Conservation (phyloP, 2,797 vertebrate species). For the Karalla daura region DNA sequence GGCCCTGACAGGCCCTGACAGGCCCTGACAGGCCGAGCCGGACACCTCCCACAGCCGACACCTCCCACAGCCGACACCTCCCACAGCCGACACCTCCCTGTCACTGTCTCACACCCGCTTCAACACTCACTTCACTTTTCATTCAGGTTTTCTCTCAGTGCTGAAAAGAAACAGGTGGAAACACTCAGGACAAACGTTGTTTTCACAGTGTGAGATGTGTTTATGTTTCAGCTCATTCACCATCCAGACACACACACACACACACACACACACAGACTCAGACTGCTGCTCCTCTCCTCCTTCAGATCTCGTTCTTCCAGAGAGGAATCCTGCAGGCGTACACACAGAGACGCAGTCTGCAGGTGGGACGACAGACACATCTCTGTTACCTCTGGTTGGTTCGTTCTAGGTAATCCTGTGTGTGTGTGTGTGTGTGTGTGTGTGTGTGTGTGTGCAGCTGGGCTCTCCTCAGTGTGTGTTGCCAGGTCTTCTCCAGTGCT, state of each 20-base stretch:
- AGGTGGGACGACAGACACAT: conserved; percentile 76
- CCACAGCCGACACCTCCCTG: too few species aligned
- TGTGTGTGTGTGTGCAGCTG: conserved; percentile 58
- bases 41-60: too few species aligned
- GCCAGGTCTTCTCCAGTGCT: conserved; percentile 86
- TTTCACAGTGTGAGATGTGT: too few species aligned
- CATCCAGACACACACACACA: conserved; percentile 37
- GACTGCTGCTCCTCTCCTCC: neutral
- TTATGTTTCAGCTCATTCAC: too few species aligned
- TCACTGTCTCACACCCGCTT: too few species aligned
- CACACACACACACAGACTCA: conserved; percentile 10
- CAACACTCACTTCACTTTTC: too few species aligned
- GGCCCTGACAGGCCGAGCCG: too few species aligned
- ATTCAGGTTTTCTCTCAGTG: too few species aligned
- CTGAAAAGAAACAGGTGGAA: too few species aligned
- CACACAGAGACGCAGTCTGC: conserved; percentile 79
- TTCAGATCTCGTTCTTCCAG: conserved; percentile 86
- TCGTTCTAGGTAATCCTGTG: neutral
- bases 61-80: too few species aligned
- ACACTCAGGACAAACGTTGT: too few species aligned
- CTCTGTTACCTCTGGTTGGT: accelerated
- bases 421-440: neutral
- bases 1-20: too few species aligned
- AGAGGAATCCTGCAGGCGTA: conserved; percentile 84
- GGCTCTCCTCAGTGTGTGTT: conserved; percentile 78